A percentile compares a stretch with the other conserved stretches of the same genome.
phyloP scores from a whole-genome alignment of 2,888 invertebrate species.

The Tenthredo mesomela region DNA sequence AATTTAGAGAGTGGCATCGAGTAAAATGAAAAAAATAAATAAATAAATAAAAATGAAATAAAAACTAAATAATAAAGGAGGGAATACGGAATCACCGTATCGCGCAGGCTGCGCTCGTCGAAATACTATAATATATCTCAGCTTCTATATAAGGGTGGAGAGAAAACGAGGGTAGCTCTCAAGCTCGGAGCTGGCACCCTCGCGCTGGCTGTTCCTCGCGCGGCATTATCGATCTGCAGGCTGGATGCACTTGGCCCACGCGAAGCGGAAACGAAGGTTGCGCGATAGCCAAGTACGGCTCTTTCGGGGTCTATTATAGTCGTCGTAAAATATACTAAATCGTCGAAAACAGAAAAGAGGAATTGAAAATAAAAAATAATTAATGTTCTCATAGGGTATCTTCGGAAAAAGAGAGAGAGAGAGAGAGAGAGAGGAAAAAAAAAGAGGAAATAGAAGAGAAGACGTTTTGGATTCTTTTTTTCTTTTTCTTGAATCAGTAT shows the following conservation, averaged over 20 bases:
- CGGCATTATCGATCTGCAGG: constrained; percentile 26
- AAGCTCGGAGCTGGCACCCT: constrained; percentile 4
- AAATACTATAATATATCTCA: not conserved
- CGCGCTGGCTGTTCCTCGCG: not conserved
- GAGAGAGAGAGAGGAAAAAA: not conserved
- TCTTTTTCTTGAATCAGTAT: too few species aligned
- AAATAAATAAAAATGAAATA: too few species aligned
- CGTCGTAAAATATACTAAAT: too few species aligned
- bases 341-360: not conserved
- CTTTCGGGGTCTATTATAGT: not conserved
- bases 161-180: not conserved
- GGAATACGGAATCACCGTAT: not conserved
- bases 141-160: not conserved
- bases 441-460: not conserved
- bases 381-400: too few species aligned
- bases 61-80: not conserved
- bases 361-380: not conserved
- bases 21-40: not conserved
- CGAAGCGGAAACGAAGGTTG: constrained; percentile 12
- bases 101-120: not conserved
- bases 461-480: not conserved
- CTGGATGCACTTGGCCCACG: constrained; percentile 37
- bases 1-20: too few species aligned
- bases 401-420: too few species aligned
- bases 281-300: not conserved